These are phyloP conservation scores for Chloroclystis v-ata DNA, from an alignment of 2,888 invertebrate genomes.

Conservation along the genomic window DNA sequence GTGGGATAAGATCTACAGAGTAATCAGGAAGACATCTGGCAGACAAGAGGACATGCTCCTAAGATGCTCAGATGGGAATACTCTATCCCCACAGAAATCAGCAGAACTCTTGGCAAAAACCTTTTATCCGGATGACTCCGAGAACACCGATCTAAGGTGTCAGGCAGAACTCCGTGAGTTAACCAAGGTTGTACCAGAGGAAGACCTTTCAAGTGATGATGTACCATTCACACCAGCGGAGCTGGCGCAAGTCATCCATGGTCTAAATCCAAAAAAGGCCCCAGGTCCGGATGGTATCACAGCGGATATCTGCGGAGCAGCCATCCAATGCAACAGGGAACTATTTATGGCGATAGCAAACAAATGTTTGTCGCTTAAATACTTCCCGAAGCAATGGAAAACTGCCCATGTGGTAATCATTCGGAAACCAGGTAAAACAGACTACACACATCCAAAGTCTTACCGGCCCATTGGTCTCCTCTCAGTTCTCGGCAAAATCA, in stretches of 20 bases:
- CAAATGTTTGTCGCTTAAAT: conserved; percentile 21
- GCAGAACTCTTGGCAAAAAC: conserved; percentile 7
- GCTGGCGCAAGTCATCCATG: neutral
- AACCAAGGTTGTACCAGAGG: conserved; percentile 7
- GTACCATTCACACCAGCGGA: conserved; percentile 22
- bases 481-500: conserved; percentile 23
- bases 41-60: conserved; percentile 8
- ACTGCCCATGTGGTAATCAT: conserved; percentile 4
- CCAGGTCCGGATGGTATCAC: conserved; percentile 15
- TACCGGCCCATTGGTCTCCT: conserved; percentile 30
- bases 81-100: neutral
- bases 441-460: conserved; percentile 20
- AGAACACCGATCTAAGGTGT: neutral
- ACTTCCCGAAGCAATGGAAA: conserved; percentile 22
- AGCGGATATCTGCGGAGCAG: conserved; percentile 15
- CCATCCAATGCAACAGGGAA: conserved; percentile 16
- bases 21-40: conserved; percentile 3
- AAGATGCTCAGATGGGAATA: neutral
- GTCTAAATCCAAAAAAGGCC: conserved; percentile 26
- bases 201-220: conserved; percentile 9
- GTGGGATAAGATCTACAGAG: conserved; percentile 18
- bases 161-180: conserved; percentile 2
- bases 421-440: neutral
- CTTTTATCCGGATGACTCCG: conserved; percentile 12
- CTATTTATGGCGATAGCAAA: conserved; percentile 6